Percentiles rank a stretch among this genome's conserved stretches.
Evolutionary conservation across 2,888 invertebrate species (phyloP).

Genomic region (Chloroclysta siterata): DNA sequence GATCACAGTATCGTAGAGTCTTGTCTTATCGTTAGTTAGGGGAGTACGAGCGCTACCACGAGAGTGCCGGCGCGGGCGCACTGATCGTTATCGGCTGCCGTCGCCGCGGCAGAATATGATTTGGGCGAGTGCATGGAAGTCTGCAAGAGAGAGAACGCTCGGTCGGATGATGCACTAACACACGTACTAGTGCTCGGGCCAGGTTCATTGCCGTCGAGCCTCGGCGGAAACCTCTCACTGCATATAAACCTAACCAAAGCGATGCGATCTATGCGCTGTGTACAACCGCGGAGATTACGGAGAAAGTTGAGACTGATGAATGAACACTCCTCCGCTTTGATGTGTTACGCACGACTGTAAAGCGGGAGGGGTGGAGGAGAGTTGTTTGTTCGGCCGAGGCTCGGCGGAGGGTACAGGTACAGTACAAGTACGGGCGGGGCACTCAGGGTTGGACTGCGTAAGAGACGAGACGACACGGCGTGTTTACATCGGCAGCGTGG

Average conservation of each 20-base stretch:
- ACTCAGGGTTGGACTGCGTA: background rate
- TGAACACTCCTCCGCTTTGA: background rate
- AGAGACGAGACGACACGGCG: constrained; percentile 8
- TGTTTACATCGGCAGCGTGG: constrained; percentile 23
- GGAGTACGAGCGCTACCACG: constrained; percentile 60
- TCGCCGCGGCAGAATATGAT: constrained; percentile 88
- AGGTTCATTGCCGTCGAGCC: constrained; percentile 19
- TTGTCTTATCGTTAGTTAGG: constrained; percentile 73
- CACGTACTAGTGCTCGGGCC: constrained; percentile 34
- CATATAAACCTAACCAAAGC: background rate
- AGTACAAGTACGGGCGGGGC: background rate
- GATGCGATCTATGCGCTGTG: constrained; percentile 2
- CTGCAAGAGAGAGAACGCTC: constrained; percentile 86
- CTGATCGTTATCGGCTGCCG: constrained; percentile 82
- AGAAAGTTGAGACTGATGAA: too few species aligned
- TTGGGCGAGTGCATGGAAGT: constrained; percentile 91
- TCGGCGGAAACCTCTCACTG: constrained; percentile 8
- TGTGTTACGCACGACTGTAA: constrained; percentile 4
- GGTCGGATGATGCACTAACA: constrained; percentile 60
- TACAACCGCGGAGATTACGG: too few species aligned
- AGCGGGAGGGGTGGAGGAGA: background rate
- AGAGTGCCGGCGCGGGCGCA: constrained; percentile 56
- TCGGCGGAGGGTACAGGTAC: constrained; percentile 14
- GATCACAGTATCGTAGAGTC: constrained; percentile 77
- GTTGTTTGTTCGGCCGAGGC: constrained; percentile 17